These are phyloP conservation scores for Cacoxenus indagator DNA, from an alignment of 2,888 invertebrate genomes.

Conservation along the genomic window DNA sequence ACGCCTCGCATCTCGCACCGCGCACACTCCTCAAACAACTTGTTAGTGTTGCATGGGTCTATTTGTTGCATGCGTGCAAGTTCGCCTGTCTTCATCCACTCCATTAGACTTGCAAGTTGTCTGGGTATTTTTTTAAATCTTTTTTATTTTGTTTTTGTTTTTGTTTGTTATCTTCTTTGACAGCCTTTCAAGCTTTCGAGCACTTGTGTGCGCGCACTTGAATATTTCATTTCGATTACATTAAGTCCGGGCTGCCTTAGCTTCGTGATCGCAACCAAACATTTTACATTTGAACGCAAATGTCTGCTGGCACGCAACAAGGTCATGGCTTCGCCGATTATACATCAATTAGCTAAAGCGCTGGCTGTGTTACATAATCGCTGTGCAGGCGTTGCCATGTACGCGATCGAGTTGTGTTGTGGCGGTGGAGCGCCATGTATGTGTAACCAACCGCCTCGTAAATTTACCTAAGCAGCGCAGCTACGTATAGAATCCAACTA, in stretches of 20 bases:
- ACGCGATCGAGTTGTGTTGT: background rate
- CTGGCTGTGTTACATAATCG: constrained; percentile 1
- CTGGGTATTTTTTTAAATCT: background rate
- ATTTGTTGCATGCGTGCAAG: too few species aligned
- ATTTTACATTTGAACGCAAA: background rate
- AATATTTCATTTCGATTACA: background rate
- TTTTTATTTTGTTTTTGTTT: background rate
- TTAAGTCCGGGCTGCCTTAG: background rate
- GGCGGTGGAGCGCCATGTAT: background rate
- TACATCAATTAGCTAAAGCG: constrained; percentile 18
- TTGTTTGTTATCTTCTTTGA: background rate
- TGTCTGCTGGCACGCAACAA: constrained; percentile 51
- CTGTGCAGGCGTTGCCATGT: background rate
- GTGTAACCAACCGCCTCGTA: background rate
- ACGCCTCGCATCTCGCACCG: background rate
- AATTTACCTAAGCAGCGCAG: background rate
- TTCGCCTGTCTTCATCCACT: too few species aligned
- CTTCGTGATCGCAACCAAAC: too few species aligned
- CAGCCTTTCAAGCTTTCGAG: background rate
- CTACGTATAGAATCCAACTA: background rate
- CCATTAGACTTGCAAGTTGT: background rate
- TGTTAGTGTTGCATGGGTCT: background rate
- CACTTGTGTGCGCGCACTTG: background rate
- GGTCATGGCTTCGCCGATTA: constrained; percentile 46
- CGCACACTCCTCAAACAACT: background rate